Evolutionary conservation across 1,140 invertebrate genomes (phyloP).

Genomic region (Bombus confusus): DNA sequence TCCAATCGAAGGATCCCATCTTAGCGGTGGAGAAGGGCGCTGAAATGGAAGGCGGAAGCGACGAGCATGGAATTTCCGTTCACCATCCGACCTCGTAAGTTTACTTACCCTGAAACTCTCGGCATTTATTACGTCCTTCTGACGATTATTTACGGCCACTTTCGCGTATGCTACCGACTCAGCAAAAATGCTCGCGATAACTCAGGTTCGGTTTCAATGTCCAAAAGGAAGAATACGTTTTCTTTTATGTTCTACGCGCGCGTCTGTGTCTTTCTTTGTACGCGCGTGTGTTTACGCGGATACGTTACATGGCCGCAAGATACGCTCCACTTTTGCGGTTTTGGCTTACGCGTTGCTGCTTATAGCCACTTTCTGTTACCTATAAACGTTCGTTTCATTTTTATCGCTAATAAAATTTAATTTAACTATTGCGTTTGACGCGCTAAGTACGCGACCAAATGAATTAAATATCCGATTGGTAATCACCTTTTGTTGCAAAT

Average conservation of each 20-base stretch:
- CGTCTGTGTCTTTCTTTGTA: not conserved
- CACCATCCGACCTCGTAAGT: conserved; percentile 84
- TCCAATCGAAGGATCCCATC: conserved; percentile 83
- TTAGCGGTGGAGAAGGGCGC: conserved; percentile 77
- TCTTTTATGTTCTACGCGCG: not conserved
- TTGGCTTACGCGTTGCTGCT: not conserved
- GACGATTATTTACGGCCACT: not conserved
- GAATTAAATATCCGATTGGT: not conserved
- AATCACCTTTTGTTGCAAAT: not conserved
- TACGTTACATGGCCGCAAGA: not conserved
- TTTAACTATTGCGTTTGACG: no score
- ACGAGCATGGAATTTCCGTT: conserved; percentile 78
- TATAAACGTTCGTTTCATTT: not conserved
- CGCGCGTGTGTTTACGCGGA: not conserved
- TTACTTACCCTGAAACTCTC: conserved; percentile 22
- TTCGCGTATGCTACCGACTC: not conserved
- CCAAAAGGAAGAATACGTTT: not conserved
- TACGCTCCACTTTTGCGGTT: conserved; percentile 29
- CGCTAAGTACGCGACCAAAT: not conserved
- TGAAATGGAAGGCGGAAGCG: conserved; percentile 57
- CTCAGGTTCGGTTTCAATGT: no score
- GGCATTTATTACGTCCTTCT: not conserved
- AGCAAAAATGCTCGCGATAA: not conserved
- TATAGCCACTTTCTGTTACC: not conserved
- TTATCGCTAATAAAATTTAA: no score